Base-by-base conservation (phyloP, 2,113 vertebrate genomes). In the Naja naja region DNA sequence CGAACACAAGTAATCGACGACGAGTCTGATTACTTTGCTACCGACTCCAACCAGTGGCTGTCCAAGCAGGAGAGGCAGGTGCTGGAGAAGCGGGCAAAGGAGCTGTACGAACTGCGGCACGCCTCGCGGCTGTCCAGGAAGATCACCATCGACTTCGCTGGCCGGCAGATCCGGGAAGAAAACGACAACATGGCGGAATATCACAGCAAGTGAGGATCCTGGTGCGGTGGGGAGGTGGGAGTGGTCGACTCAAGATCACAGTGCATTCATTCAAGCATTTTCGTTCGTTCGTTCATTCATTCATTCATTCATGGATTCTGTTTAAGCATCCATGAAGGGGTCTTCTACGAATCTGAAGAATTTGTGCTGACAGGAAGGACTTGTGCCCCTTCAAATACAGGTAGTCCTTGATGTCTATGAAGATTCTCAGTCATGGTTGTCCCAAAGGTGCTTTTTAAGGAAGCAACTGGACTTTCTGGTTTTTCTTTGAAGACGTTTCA, bases 1-100 rank as follows among this genome's bases (percentile, higher is more conserved):
- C 98, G 99, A 87, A 99, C 99, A 0, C 99, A 99, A 95, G 99
- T 99, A 74, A 98, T 99, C 12, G 99, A 99, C 5, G 99, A 99
- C 8, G 99, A 99, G 89, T 98, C 98, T 0, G 99, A 99, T 97
- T 99, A 99, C 96, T 99, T 99, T 95, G 98, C 99, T 34, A 97
- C 98, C 0, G 98, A 99, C 93, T 99, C 99, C 95, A 99, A 99
- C 96, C 99, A 99, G 96, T 99, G 99, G 99, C 97, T 99, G 1
- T 99, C 99, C 11, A 98, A 98, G 85, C 93, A 97, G 52, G 99
- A 99, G 90, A 97, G 99, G 3, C 98, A 99, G 43, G 96, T 97
- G 0, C 95, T 99, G 74, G 98, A 97, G 94, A 98, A 98, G 93
- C 97, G 97, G 92, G 99, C 99, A 64, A 98, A 98, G 94, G 99